A percentile compares a stretch with the other conserved stretches of the same genome.
phyloP scores from a whole-genome alignment of 2,888 invertebrate genomes.

The Tetropium fuscum region DNA sequence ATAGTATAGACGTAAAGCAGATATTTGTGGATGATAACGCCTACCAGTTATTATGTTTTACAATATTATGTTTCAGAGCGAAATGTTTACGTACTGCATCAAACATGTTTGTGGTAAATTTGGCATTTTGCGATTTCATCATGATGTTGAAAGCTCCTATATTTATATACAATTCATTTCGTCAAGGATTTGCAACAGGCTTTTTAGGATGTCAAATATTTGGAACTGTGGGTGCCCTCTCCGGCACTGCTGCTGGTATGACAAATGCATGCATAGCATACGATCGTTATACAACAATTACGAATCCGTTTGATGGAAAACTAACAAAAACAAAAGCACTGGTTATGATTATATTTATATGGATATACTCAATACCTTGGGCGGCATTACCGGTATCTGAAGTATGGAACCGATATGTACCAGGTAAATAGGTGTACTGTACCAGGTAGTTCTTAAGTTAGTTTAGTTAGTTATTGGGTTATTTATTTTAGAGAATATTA shows the following conservation, averaged over 20 bases:
- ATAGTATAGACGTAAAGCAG: too few relatives aligned
- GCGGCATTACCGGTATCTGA: conserved; percentile 82
- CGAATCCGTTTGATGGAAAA: conserved; percentile 85
- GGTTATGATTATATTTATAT: conserved; percentile 78
- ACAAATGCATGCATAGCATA: conserved; percentile 90
- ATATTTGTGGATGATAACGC: too few relatives aligned
- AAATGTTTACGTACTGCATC: conserved; percentile 83
- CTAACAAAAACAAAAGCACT: conserved; percentile 84
- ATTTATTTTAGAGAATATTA: too few relatives aligned
- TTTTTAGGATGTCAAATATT: conserved; percentile 82
- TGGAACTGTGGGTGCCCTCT: conserved; percentile 79
- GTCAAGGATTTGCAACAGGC: conserved; percentile 81
- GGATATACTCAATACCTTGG: conserved; percentile 86
- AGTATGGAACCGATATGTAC: conserved; percentile 89
- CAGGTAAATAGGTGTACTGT: too few relatives aligned
- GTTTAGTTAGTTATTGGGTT: too few relatives aligned
- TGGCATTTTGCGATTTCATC: conserved; percentile 85
- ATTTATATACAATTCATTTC: conserved; percentile 87
- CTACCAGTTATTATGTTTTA: too few relatives aligned
- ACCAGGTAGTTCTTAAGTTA: too few relatives aligned
- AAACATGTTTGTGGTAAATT: conserved; percentile 85
- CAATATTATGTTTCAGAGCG: conserved; percentile 67
- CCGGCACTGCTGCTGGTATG: conserved; percentile 83
- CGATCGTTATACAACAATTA: conserved; percentile 84
- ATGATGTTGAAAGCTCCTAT: conserved; percentile 91